Evolutionary conservation across 1,140 invertebrate genomes (phyloP), one percentile per base, ranked within the genome.

Genomic region (Atopsyche davidsoni): DNA sequence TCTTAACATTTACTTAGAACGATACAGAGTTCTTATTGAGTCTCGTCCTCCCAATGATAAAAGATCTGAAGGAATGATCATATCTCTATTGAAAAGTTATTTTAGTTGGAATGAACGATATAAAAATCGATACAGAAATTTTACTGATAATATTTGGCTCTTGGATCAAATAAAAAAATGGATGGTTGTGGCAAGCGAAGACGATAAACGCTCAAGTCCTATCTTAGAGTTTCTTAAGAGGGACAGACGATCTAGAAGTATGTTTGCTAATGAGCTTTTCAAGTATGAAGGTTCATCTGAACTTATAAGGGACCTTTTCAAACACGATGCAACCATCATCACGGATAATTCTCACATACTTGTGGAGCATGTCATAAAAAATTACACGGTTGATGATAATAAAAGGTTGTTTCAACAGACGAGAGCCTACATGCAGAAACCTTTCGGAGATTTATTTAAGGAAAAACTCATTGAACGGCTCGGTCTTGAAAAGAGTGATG

Each of bases 201-300:
- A 16, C 10, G 6, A 39, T 17, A 31, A 55, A 16, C n/a, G 21
- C n/a, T 21, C 24, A 4, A 22, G 9, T 18, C 16, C 19, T 28
- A 11, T 51, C 9, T 24, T 43, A 9, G 3, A 25, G 6, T 41
- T 19, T 13, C 16, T 50, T 13, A 17, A 38, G 18, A 16, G 17
- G 10, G 24, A 57, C 25, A 4, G 44, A 7, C 35, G 41, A 35
- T 18, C 55, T 14, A 42, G 42, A 36, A 23, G 34, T 19, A 46
- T 57, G 31, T 57, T 57, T 38, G 32, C 42, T 1, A 36, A 49
- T 39, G 34, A 41, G 17, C 24, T 57, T 18, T 49, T 53, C 22
- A 44, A 49, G 22, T 7, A 25, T 13, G 13, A 21, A 21, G 19
- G 23, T 14, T 21, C 41, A 2, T 2, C 39, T 17, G 18, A 13